These are phyloP conservation scores for Peromyscus polionotus DNA, from an alignment of 2,113 vertebrate genomes.

Conservation along the genomic window DNA sequence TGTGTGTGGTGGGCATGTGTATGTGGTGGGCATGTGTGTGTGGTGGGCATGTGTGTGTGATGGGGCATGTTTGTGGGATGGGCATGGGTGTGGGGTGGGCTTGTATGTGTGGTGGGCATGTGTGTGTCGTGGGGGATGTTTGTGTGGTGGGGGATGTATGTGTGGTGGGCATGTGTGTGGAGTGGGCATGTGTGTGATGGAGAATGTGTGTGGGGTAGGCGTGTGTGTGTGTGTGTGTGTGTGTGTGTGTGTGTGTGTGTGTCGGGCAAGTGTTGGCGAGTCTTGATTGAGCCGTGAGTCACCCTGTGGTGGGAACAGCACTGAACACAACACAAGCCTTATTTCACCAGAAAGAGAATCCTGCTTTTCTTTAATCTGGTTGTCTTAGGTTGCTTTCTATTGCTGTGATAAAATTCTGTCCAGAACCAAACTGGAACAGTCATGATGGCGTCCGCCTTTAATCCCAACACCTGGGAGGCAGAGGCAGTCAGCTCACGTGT, in stretches of 20 bases:
- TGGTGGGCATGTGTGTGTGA: neutral
- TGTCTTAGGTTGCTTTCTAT: neutral
- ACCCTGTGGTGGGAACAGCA: neutral
- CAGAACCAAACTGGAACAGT: neutral
- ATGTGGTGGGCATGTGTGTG: neutral
- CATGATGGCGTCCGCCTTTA: neutral
- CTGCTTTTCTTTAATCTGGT: constrained; percentile 3
- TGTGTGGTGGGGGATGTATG: neutral
- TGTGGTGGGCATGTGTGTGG: no score
- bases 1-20: no score
- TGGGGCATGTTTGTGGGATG: no score
- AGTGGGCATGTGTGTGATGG: no score
- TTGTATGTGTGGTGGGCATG: neutral
- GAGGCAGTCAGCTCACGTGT: neutral
- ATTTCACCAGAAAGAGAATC: neutral
- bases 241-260: neutral
- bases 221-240: no score
- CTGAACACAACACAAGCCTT: neutral
- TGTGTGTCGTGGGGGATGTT: neutral
- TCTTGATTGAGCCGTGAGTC: neutral
- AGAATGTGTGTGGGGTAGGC: neutral
- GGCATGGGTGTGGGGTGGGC: no score
- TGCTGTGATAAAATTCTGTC: neutral
- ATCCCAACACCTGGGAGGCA: neutral
- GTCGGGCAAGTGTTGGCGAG: neutral